A percentile compares a stretch with the other conserved stretches of the same genome.
Evolutionary conservation across 2,888 invertebrate genomes (phyloP).

Genomic region (Tipula helvola): DNA sequence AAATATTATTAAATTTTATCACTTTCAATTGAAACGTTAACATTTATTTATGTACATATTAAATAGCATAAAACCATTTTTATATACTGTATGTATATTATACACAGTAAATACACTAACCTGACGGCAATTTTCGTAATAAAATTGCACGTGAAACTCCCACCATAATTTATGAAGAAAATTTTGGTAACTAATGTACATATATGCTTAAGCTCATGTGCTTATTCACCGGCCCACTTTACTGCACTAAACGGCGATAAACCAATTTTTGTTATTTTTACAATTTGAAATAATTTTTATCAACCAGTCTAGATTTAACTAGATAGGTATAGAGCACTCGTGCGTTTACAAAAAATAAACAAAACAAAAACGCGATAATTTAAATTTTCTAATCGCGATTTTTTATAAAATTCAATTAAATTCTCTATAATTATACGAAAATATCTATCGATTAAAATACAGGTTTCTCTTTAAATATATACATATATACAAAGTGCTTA

Average conservation of each 20-base stretch:
- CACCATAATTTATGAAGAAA: background rate
- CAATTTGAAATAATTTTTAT: background rate
- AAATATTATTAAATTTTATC: background rate
- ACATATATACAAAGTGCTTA: background rate
- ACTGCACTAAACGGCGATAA: background rate
- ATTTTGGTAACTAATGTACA: background rate
- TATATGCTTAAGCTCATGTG: background rate
- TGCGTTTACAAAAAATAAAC: background rate
- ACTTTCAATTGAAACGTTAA: background rate
- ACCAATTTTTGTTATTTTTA: background rate
- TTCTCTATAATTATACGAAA: background rate
- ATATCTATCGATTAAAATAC: background rate
- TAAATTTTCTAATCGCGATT: background rate
- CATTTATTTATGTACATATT: background rate
- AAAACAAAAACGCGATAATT: background rate
- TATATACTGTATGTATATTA: too few relatives aligned
- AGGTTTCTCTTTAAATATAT: background rate
- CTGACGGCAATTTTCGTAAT: background rate
- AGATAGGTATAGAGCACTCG: background rate
- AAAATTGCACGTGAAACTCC: background rate
- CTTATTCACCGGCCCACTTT: background rate
- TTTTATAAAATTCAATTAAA: background rate
- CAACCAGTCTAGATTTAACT: background rate
- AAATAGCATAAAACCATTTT: too few relatives aligned
- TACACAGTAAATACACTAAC: background rate